These are phyloP conservation scores for Rostratula benghalensis DNA, from an alignment of 2,113 vertebrate genomes.

Conservation along the genomic window DNA sequence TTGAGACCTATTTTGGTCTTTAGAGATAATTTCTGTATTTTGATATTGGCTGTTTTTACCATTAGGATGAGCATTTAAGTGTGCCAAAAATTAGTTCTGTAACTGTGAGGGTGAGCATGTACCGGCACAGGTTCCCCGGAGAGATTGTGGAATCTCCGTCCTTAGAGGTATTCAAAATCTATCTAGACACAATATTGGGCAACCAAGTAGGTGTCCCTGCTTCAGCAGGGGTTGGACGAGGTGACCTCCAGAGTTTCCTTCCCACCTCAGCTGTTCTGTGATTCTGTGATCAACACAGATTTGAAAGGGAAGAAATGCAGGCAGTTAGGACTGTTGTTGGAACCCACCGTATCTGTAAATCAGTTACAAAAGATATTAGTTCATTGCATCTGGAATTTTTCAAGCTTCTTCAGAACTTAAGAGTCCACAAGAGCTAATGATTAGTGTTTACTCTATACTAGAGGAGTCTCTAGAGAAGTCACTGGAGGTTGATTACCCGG, in stretches of 20 bases:
- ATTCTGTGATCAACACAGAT: not conserved
- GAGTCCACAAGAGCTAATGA: not conserved
- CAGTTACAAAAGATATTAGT: not conserved
- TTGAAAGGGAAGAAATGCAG: not conserved
- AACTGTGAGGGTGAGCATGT: not conserved
- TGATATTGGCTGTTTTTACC: not conserved
- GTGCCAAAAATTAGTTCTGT: not conserved
- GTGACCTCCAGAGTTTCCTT: not conserved
- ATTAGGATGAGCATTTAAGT: not conserved
- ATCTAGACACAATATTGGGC: not conserved
- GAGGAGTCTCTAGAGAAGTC: not conserved
- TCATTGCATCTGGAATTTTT: not conserved
- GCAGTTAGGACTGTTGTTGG: not conserved
- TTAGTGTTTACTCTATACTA: not conserved
- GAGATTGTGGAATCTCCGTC: not conserved
- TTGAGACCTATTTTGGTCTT: not conserved
- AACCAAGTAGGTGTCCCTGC: fast-evolving
- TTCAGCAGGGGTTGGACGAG: not conserved
- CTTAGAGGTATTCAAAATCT: not conserved
- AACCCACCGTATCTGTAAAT: not conserved
- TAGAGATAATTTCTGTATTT: not conserved
- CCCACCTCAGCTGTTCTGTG: not conserved
- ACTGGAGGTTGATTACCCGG: not conserved
- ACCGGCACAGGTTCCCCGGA: not conserved
- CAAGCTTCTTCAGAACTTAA: not conserved